These are phyloP conservation scores for Yponomeuta plumbellus DNA, from an alignment of 2,888 invertebrate genomes.

Conservation along the genomic window DNA sequence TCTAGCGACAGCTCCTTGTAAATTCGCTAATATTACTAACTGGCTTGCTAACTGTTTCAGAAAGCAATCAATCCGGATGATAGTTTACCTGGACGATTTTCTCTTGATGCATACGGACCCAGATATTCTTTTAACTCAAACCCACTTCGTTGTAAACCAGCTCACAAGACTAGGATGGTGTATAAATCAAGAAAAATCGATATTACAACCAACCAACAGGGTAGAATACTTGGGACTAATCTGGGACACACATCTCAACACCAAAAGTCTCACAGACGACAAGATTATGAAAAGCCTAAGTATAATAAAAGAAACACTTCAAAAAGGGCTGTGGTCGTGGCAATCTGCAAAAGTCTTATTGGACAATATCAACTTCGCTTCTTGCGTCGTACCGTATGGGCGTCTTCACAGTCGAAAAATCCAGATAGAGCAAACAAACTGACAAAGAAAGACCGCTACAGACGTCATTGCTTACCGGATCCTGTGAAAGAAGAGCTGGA, in stretches of 20 bases:
- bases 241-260: conserved; percentile 9
- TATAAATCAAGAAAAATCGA: too few relatives aligned
- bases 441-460: neutral
- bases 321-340: too few relatives aligned
- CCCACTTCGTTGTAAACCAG: too few relatives aligned
- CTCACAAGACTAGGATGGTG: too few relatives aligned
- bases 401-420: too few relatives aligned
- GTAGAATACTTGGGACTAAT: conserved; percentile 14
- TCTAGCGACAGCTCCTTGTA: conserved; percentile 9
- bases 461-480: neutral
- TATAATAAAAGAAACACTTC: too few relatives aligned
- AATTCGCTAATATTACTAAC: conserved; percentile 24
- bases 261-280: neutral
- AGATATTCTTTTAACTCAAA: neutral
- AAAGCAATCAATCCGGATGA: conserved; percentile 22
- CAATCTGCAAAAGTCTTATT: too few relatives aligned
- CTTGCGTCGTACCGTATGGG: too few relatives aligned
- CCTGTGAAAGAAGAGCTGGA: neutral
- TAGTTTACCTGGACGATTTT: conserved; percentile 28
- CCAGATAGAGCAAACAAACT: too few relatives aligned
- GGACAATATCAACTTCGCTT: too few relatives aligned
- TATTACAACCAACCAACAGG: too few relatives aligned
- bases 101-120: conserved; percentile 18
- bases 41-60: conserved; percentile 25
- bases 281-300: too few relatives aligned